Base-by-base conservation (phyloP, 2,113 vertebrate genomes). In the Amphiprion percula region DNA sequence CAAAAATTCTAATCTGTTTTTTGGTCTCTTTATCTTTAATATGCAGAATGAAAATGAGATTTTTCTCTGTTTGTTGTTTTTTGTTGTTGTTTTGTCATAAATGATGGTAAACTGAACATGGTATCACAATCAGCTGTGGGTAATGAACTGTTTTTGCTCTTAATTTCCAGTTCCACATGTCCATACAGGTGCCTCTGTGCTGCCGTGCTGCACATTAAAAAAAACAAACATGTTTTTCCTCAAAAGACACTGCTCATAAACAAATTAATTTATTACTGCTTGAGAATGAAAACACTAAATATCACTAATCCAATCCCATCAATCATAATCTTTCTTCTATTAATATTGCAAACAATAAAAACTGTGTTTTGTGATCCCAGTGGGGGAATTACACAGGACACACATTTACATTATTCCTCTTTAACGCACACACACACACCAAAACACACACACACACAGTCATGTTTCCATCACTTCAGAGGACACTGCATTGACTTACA, bases 271-370 rank as follows among this genome's bases (percentile, higher is more conserved):
- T 83, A 80, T 79, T 80, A 80, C 28, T 83, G 74, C 79, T 74
- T 53, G 49, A 52, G 60, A 83, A 85, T 73, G 53, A 55, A 82
- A 78, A 79, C 28, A 58, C 77, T 47, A 56, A 85, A 90, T 81
- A 63, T 62, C 49, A 80, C 56, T 78, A 85, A 83, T 90, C 81
- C 76, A 87, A 87, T 90, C 74, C 74, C 76, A 87, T 79, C 68
- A 59, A 78, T 84, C 33, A 28, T 88, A 93, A 92, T 92, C 81
- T 84, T 83, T 81, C 53, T 72, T 88, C 74, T 91, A 83, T 90
- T 91, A 83, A 90, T 90, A 85, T 88, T 78, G 53, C 67, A 89
- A 84, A 91, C 74, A 83, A 85, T 80, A 64, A 79, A 86, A 90
- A 86, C 86, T 68, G 73, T 69, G 74, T 71, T 83, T 86, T 87